Evolutionary conservation across 2,113 vertebrate genomes (phyloP).

Genomic region (Tauraco erythrolophus): DNA sequence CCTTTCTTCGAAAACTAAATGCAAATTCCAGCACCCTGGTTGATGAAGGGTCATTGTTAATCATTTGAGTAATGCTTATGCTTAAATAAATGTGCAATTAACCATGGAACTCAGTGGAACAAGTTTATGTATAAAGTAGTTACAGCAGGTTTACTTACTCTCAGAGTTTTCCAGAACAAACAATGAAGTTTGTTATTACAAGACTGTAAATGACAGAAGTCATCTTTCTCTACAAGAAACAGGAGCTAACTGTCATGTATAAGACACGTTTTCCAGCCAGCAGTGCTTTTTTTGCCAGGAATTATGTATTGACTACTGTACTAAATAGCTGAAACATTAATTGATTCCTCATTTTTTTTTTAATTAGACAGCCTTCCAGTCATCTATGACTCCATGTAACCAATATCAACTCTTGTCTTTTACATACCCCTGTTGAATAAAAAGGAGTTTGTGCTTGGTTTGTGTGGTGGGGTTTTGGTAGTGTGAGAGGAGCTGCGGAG

Average conservation of each 20-base stretch:
- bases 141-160: neutral
- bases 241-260: neutral
- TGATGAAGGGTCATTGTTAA: neutral
- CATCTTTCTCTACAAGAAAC: neutral
- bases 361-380: neutral
- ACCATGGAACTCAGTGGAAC: neutral
- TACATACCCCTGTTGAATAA: neutral
- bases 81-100: neutral
- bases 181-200: neutral
- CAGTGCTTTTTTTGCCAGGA: neutral
- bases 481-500: too few relatives aligned
- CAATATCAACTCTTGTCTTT: neutral
- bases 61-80: neutral
- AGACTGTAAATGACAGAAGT: neutral
- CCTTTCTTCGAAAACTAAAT: neutral
- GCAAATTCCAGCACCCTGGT: neutral
- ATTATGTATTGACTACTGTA: neutral
- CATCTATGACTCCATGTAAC: neutral
- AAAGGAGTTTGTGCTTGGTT: neutral
- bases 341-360: neutral
- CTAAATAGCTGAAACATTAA: neutral
- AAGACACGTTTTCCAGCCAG: neutral
- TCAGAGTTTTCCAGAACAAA: neutral
- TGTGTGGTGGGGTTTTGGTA: too few relatives aligned
- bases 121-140: neutral